A percentile compares a stretch with the other conserved stretches of the same genome.
These are phyloP conservation scores for Philonicus albiceps DNA, from an alignment of 2,888 invertebrate species.

Conservation along the genomic window DNA sequence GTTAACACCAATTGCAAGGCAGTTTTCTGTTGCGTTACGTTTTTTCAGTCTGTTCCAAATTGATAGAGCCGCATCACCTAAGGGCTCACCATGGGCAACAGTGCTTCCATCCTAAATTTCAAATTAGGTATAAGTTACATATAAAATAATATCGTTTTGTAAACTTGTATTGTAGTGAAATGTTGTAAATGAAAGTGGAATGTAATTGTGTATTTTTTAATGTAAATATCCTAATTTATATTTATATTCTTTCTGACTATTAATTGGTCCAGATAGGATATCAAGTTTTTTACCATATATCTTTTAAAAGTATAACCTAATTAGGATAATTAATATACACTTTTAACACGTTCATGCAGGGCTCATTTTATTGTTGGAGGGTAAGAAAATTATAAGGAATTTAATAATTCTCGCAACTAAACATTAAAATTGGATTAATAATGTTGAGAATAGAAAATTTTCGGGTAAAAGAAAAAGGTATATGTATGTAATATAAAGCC, in stretches of 20 bases:
- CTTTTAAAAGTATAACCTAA: too few relatives aligned
- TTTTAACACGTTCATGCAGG: not conserved
- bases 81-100: constrained; percentile 82
- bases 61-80: constrained; percentile 74
- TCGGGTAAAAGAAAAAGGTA: not conserved
- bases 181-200: not conserved
- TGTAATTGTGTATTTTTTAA: not conserved
- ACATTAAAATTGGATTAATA: too few relatives aligned
- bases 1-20: constrained; percentile 89
- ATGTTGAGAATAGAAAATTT: too few relatives aligned
- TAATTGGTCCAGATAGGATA: too few relatives aligned
- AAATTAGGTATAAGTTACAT: not conserved
- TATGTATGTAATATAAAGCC: too few relatives aligned
- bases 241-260: too few relatives aligned
- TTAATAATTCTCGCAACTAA: too few relatives aligned
- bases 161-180: not conserved
- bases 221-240: too few relatives aligned
- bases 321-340: too few relatives aligned
- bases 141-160: not conserved
- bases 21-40: constrained; percentile 69
- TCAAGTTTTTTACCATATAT: too few relatives aligned
- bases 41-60: constrained; percentile 71
- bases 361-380: not conserved
- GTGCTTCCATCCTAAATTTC: constrained; percentile 65
- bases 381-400: too few relatives aligned